Percentiles rank a stretch among this genome's conserved stretches.
Conservation (phyloP, 2,888 invertebrate species). For the Kuschelorhynchus macadamiae region DNA sequence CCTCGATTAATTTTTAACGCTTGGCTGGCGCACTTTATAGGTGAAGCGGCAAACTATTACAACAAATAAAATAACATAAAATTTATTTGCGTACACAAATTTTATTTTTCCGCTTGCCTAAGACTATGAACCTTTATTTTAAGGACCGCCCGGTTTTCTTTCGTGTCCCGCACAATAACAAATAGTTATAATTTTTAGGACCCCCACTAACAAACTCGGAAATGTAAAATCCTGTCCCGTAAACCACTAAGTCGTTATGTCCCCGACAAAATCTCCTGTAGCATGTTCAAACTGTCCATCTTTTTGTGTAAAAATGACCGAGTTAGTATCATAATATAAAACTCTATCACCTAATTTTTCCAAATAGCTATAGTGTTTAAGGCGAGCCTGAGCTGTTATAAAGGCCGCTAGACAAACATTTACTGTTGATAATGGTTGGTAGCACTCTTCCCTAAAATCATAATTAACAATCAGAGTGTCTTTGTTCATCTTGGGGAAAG, state of each 20-base stretch:
- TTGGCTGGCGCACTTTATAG: too few species aligned
- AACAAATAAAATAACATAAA: too few species aligned
- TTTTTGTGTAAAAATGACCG: conserved; percentile 57
- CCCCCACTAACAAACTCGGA: too few species aligned
- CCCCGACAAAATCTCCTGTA: conserved; percentile 61
- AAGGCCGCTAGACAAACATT: conserved; percentile 60
- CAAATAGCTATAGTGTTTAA: conserved; percentile 53
- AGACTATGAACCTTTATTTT: too few species aligned
- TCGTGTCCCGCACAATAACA: too few species aligned
- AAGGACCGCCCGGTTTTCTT: too few species aligned
- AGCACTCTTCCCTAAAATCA: conserved; percentile 46
- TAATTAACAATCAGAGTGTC: conserved; percentile 52
- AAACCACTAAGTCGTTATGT: conserved; percentile 61
- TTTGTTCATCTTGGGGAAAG: conserved; percentile 32
- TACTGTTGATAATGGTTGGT: conserved; percentile 37
- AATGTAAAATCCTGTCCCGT: conserved; percentile 54
- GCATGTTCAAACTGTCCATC: conserved; percentile 50
- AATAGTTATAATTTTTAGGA: too few species aligned
- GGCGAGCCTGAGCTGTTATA: conserved; percentile 39
- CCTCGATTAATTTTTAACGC: too few species aligned
- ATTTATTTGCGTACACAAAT: too few species aligned
- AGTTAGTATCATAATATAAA: conserved; percentile 64
- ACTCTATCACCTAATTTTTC: conserved; percentile 57
- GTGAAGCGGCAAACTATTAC: too few species aligned
- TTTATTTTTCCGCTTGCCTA: too few species aligned